Evolutionary conservation across 2,797 vertebrate genomes (phyloP).

Genomic region (Toxotes lorentzi): DNA sequence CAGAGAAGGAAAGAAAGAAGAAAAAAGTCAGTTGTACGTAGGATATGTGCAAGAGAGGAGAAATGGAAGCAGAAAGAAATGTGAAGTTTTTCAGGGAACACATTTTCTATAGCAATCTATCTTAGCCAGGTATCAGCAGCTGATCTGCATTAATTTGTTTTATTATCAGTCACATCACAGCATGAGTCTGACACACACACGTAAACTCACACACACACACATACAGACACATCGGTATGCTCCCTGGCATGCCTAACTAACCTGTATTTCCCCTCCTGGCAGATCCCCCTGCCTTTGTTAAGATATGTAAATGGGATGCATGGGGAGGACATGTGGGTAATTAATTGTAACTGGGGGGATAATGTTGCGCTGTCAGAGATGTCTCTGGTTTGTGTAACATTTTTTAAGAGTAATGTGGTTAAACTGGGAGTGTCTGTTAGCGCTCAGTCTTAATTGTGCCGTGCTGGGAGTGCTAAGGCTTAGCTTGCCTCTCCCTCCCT

Average conservation of each 20-base stretch:
- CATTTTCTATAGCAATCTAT: conserved; percentile 28
- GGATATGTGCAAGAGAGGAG: conserved; percentile 17
- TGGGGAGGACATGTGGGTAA: conserved; percentile 96
- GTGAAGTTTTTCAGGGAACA: conserved; percentile 20
- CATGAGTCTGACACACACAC: conserved; percentile 43
- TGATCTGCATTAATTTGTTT: conserved; percentile 72
- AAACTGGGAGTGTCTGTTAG: conserved; percentile 93
- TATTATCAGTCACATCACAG: conserved; percentile 69
- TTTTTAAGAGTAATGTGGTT: conserved; percentile 93
- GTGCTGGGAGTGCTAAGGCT: conserved; percentile 87
- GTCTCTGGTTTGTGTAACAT: conserved; percentile 94
- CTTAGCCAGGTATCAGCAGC: conserved; percentile 53
- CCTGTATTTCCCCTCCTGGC: conserved; percentile 83
- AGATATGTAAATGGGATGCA: conserved; percentile 98
- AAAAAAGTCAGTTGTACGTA: not conserved
- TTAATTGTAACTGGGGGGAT: conserved; percentile 97
- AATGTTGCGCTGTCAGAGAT: conserved; percentile 98
- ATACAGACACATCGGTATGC: conserved; percentile 44
- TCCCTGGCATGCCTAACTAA: conserved; percentile 87
- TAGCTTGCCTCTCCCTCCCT: conserved; percentile 39
- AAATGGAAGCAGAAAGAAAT: conserved; percentile 1
- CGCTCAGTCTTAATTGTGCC: conserved; percentile 92
- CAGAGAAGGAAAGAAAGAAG: not conserved
- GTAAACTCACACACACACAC: conserved; percentile 16
- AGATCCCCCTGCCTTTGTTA: conserved; percentile 88